Conservation (phyloP, 2,888 invertebrate genomes). For the Eristalis tenax region DNA sequence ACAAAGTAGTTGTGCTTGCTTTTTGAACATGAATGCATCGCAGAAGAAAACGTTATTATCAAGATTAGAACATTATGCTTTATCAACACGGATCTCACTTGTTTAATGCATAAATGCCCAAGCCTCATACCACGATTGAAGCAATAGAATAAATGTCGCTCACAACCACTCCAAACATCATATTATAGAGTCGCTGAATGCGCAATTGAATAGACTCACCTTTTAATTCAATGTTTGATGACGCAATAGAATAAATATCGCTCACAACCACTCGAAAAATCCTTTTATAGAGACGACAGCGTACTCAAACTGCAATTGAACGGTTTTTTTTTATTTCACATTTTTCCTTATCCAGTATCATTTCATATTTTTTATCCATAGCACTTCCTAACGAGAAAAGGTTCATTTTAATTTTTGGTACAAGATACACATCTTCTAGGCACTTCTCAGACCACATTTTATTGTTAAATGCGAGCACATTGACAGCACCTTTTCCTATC, state of each 20-base stretch:
- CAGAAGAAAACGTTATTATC: not conserved
- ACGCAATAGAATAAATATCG: not conserved
- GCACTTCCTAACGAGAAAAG: constrained; percentile 5
- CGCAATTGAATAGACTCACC: not conserved
- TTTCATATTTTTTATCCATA: not conserved
- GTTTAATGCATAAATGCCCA: not conserved
- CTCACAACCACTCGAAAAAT: not conserved
- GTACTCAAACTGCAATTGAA: no score
- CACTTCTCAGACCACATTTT: not conserved
- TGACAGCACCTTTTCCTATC: no score
- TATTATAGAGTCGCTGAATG: not conserved
- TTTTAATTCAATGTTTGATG: not conserved
- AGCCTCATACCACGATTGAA: no score
- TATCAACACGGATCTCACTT: no score
- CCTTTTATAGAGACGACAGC: not conserved
- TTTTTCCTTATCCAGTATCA: not conserved
- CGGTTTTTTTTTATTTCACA: not conserved
- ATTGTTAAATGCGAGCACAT: not conserved
- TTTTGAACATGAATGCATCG: not conserved
- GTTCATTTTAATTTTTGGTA: constrained; percentile 3
- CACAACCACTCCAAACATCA: no score
- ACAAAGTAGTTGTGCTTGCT: not conserved
- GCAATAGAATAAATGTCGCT: no score
- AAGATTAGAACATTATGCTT: not conserved
- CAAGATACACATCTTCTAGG: not conserved